These are phyloP conservation scores for Bursaphelenchus okinawaensis DNA, from an alignment of 2,888 invertebrate species.

Conservation along the genomic window DNA sequence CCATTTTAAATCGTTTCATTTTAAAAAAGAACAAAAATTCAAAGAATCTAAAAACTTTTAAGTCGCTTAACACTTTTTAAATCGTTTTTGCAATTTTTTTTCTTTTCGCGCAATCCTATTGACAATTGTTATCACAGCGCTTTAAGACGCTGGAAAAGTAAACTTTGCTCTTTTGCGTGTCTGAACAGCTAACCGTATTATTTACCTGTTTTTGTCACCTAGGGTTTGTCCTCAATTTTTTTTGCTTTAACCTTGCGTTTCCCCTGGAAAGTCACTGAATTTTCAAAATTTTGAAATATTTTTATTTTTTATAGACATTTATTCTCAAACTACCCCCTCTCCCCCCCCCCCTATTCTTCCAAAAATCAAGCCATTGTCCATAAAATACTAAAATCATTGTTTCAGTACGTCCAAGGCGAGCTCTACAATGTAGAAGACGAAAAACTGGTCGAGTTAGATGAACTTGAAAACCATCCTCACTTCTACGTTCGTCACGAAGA, in stretches of 20 bases:
- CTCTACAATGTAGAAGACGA: slow-evolving; percentile 22
- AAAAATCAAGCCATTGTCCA: too few species aligned
- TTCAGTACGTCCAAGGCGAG: slow-evolving; percentile 19
- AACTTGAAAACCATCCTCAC: slow-evolving; percentile 20
- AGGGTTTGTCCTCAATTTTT: not conserved
- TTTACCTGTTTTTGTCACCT: not conserved
- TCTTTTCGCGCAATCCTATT: not conserved
- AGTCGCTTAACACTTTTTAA: too few species aligned
- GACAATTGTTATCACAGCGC: not conserved
- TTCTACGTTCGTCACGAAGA: slow-evolving; percentile 8
- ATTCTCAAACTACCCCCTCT: too few species aligned
- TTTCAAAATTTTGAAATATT: too few species aligned
- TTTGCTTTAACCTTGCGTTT: not conserved
- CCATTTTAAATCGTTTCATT: too few species aligned
- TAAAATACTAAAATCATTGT: too few species aligned
- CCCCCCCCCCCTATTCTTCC: too few species aligned
- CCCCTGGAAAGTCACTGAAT: too few species aligned
- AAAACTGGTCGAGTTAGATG: slow-evolving; percentile 21
- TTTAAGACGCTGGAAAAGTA: not conserved
- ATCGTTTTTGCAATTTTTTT: too few species aligned
- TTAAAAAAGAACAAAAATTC: too few species aligned
- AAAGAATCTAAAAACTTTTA: too few species aligned
- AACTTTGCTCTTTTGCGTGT: not conserved
- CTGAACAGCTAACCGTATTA: not conserved
- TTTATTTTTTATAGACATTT: too few species aligned